phyloP scores from a whole-genome alignment of 2,113 vertebrate species.

The Xenopus borealis region DNA sequence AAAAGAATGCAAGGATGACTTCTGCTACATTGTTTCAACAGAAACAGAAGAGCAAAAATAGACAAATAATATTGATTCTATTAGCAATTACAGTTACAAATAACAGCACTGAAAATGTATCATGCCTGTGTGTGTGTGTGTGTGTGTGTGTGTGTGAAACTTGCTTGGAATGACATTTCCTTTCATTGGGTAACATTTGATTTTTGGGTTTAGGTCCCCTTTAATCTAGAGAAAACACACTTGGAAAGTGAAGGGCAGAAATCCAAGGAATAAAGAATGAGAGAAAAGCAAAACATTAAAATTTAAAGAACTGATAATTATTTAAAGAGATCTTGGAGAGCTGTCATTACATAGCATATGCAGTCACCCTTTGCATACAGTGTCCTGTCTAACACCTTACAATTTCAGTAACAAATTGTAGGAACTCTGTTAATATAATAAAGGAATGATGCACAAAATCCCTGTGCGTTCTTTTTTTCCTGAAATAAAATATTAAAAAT shows the following conservation, averaged over 20 bases:
- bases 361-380: not conserved
- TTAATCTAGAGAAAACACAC: not conserved
- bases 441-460: not conserved
- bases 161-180: too few relatives aligned
- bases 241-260: not conserved
- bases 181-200: too few relatives aligned
- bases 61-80: too few relatives aligned
- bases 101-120: too few relatives aligned
- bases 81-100: too few relatives aligned
- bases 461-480: not conserved
- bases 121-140: too few relatives aligned
- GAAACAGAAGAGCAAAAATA: too few relatives aligned
- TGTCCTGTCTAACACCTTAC: not conserved
- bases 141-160: too few relatives aligned
- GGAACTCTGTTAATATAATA: not conserved
- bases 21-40: too few relatives aligned
- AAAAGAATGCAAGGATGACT: too few relatives aligned
- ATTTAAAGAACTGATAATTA: constrained; percentile 25
- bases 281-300: constrained; percentile 2
- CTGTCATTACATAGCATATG: constrained; percentile 5
- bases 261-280: not conserved
- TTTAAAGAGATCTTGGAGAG: not conserved
- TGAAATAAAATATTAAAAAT: not conserved
- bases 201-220: too few relatives aligned
- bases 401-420: not conserved